Conservation (phyloP, 2,888 invertebrate species). For the Petrophora chlorosata region DNA sequence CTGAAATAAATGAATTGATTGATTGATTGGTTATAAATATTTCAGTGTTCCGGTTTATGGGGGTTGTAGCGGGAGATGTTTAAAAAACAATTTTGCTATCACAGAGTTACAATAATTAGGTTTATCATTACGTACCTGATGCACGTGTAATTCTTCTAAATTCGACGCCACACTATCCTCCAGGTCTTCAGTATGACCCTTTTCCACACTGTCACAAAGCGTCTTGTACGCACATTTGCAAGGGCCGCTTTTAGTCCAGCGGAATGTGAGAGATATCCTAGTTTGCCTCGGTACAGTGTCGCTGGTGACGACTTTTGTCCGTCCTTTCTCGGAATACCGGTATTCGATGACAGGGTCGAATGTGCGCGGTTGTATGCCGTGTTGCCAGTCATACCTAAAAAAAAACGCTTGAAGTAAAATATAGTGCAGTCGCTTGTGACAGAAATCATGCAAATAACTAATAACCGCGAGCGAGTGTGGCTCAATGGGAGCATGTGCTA, state of each 20-base stretch:
- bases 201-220: constrained; percentile 86
- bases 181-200: constrained; percentile 41
- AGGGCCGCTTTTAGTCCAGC: constrained; percentile 81
- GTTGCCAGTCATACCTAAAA: constrained; percentile 90
- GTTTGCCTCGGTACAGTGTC: constrained; percentile 53
- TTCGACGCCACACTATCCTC: constrained; percentile 82
- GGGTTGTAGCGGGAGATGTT: no score
- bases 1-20: no score
- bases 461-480: no score
- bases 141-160: constrained; percentile 91
- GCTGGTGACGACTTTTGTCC: constrained; percentile 53
- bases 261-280: constrained; percentile 94
- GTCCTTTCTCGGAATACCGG: constrained; percentile 56
- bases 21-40: no score
- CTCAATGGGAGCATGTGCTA: no score
- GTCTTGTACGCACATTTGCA: constrained; percentile 86
- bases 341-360: constrained; percentile 86
- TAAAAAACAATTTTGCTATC: no score
- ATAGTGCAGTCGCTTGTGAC: no score
- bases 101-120: no score
- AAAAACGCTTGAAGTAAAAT: not conserved
- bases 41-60: no score
- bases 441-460: no score
- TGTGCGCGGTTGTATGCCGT: constrained; percentile 93
- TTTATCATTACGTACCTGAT: constrained; percentile 81